A percentile compares a stretch with the other conserved stretches of the same genome.
Evolutionary conservation across 2,797 vertebrate genomes (phyloP).

Genomic region (Notoglanidium macrostoma): DNA sequence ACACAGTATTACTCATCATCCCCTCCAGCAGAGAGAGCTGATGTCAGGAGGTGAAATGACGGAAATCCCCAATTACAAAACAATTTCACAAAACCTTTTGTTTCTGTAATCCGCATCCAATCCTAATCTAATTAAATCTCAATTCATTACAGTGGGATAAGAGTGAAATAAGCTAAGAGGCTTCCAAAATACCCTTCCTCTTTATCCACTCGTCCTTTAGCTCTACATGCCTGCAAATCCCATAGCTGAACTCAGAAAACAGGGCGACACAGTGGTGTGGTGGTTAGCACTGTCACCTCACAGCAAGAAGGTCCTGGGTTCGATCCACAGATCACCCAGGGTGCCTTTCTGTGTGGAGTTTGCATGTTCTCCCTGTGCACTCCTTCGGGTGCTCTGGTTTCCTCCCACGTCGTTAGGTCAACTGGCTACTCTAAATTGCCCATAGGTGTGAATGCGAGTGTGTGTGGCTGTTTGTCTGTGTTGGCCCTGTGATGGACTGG

Average conservation of each 20-base stretch:
- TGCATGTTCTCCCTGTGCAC: no score
- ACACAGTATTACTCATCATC: conserved; percentile 26
- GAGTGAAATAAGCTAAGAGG: conserved; percentile 45
- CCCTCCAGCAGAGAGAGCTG: conserved; percentile 29
- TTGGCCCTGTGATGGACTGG: no score
- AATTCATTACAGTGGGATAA: conserved; percentile 59
- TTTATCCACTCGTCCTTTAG: conserved; percentile 1
- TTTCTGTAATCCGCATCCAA: conserved; percentile 59
- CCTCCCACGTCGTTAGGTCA: no score
- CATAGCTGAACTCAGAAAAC: neutral
- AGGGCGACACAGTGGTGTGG: no score
- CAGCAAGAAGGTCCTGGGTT: no score
- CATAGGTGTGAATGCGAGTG: no score
- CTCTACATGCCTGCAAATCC: neutral
- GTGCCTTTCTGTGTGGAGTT: no score
- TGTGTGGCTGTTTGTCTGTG: no score
- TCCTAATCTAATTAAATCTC: conserved; percentile 59
- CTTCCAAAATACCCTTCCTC: conserved; percentile 20
- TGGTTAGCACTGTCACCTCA: no score
- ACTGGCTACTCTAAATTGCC: no score
- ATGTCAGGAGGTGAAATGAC: conserved; percentile 40
- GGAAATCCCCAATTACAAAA: conserved; percentile 57
- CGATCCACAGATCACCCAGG: no score
- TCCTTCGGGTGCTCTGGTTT: no score
- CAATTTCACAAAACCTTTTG: conserved; percentile 53